A percentile compares a stretch with the other conserved stretches of the same genome.
Evolutionary conservation across 1,140 invertebrate species (phyloP).

Genomic region (Tetramorium parvispinum): DNA sequence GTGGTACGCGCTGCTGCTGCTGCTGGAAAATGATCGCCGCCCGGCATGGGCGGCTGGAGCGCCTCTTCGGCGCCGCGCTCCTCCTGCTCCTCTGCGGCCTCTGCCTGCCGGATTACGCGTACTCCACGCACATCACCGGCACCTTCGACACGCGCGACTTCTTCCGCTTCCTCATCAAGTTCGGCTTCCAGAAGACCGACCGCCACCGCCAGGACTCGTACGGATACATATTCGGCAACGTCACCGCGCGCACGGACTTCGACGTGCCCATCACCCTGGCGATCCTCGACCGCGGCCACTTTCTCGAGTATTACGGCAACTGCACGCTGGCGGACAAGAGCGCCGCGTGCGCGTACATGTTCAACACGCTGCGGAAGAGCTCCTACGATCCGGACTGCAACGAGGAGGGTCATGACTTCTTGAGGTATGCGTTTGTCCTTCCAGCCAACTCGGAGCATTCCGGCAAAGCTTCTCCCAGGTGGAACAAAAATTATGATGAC

Average conservation of each 20-base stretch:
- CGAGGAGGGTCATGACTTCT: constrained; percentile 93
- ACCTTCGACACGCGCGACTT: constrained; percentile 91
- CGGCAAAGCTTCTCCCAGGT: too few species aligned
- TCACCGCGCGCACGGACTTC: constrained; percentile 90
- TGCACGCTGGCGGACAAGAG: constrained; percentile 87
- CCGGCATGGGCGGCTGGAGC: constrained; percentile 21
- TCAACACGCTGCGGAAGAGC: constrained; percentile 91
- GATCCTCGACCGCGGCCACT: constrained; percentile 94
- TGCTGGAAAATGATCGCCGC: constrained; percentile 1
- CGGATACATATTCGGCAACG: constrained; percentile 98
- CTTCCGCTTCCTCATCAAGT: constrained; percentile 97
- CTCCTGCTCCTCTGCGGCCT: constrained; percentile 48
- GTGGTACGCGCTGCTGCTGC: too few species aligned
- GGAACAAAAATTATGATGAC: too few species aligned
- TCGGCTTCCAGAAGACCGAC: constrained; percentile 98
- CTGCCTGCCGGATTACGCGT: constrained; percentile 62
- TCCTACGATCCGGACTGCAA: constrained; percentile 95
- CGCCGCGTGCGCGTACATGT: constrained; percentile 93
- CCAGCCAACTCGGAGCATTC: too few species aligned
- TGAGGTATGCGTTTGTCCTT: constrained; percentile 84
- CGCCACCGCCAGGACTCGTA: constrained; percentile 92
- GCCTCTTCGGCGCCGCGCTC: constrained; percentile 34
- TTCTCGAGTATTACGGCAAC: constrained; percentile 95
- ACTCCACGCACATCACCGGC: constrained; percentile 87
- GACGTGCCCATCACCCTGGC: constrained; percentile 92